Evolutionary conservation across 2,797 vertebrate species (phyloP), one percentile per base, ranked within the genome.

Genomic region (Fratercula arctica): DNA sequence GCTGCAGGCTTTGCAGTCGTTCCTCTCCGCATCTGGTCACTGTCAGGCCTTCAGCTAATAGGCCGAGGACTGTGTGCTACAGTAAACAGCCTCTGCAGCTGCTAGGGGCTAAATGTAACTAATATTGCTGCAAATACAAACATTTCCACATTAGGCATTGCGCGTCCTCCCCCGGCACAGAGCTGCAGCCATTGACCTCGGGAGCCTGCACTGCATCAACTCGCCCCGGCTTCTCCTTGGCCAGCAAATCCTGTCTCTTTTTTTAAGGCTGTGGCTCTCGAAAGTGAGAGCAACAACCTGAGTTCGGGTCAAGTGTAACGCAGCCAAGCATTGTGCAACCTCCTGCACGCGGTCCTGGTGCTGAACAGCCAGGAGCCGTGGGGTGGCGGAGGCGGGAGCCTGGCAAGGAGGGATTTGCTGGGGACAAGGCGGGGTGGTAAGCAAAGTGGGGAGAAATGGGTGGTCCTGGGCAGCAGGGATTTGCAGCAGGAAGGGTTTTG

Each of bases 61-160:
- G 87, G 93, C 94, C 9, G 24, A 95, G 56, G 39, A 76, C 95
- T 91, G 90, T 81, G 83, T 78, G 87, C 94, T 95, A 86, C 87
- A 94, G 90, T 97, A 97, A 93, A 77, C 88, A 82, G 70, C 93
- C 94, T 69, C 66, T 69, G 74, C 86, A 89, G 93, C 95, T 97
- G 89, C 80, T 96, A 88, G 37, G 54, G 76, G 82, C 68, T 67
- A 96, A 89, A 89, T 63, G 81, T 92, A 95, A 87, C 94, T 96
- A 89, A 94, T 91, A 94, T 85, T 83, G 90, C 95, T 64, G 95
- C 93, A 75, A 94, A 96, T 90, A 90, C 96, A 98, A 98, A 98
- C 96, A 97, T 96, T 97, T 96, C 97, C 97, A 97, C 97, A 97
- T 97, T 96, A 97, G 97, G 97, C 96, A 85, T 96, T 96, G 94